These are phyloP conservation scores for Rhimphoctona megacephalus DNA, from an alignment of 2,888 invertebrate species.

Conservation along the genomic window DNA sequence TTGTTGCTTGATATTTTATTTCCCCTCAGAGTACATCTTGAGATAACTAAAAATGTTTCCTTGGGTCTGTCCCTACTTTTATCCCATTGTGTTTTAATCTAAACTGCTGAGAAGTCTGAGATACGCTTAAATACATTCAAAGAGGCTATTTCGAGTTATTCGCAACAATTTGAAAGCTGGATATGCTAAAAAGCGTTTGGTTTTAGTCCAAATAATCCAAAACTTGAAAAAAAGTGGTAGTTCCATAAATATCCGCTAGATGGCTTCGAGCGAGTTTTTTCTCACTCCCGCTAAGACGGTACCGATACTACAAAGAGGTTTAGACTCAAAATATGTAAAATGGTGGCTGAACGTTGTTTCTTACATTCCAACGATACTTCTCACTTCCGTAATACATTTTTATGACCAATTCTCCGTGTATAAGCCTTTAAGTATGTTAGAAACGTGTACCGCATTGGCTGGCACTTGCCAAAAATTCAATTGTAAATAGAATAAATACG, in stretches of 20 bases:
- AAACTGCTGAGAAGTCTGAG: neutral
- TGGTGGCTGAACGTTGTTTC: neutral
- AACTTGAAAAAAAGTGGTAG: slow-evolving; percentile 2
- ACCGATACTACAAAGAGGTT: neutral
- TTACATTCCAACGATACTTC: neutral
- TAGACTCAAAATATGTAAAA: neutral
- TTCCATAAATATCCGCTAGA: neutral
- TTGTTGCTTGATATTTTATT: slow-evolving; percentile 25
- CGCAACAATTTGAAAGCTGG: neutral
- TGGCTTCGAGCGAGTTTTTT: neutral
- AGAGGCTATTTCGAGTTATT: neutral
- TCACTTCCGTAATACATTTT: neutral
- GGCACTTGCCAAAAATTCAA: slow-evolving; percentile 25
- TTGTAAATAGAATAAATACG: slow-evolving; percentile 38
- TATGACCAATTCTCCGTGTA: neutral
- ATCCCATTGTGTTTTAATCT: neutral
- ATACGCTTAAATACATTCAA: neutral
- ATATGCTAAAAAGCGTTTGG: neutral
- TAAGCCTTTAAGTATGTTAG: neutral
- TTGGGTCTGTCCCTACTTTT: neutral
- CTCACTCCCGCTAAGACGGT: neutral
- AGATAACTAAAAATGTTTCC: slow-evolving; percentile 19
- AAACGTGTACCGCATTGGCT: neutral
- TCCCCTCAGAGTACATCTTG: neutral
- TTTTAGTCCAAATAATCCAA: neutral